phyloP scores from a whole-genome alignment of 2,888 invertebrate species.

The Pachymerium ferrugineum region DNA sequence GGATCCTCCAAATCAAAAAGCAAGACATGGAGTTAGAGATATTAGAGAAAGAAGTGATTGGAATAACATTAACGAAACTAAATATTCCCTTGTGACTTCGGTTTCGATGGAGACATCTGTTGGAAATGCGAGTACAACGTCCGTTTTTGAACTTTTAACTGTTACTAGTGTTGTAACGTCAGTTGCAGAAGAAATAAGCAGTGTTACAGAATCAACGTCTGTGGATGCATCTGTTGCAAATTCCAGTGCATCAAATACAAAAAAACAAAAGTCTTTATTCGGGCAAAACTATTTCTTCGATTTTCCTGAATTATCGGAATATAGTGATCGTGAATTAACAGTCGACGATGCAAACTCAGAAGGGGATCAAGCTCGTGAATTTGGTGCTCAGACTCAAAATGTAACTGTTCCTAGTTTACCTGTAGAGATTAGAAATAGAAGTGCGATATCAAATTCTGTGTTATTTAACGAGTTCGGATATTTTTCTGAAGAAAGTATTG shows the following conservation, averaged over 20 bases:
- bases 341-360: no score
- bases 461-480: neutral
- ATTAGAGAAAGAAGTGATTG: neutral
- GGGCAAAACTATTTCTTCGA: no score
- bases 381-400: no score
- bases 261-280: no score
- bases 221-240: neutral
- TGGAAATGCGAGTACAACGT: neutral
- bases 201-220: neutral
- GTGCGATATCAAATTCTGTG: neutral
- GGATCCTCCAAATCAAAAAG: neutral
- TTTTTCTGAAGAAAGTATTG: neutral
- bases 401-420: no score
- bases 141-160: neutral
- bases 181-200: neutral
- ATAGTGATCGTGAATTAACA: no score
- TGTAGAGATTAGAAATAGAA: no score
- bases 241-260: neutral
- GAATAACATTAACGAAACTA: neutral
- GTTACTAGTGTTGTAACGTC: slow-evolving; percentile 6
- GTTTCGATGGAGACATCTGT: neutral
- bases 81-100: slow-evolving; percentile 3
- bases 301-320: no score
- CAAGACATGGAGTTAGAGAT: neutral
- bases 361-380: no score